A percentile compares a stretch with the other conserved stretches of the same genome.
Evolutionary conservation across 2,888 invertebrate species (phyloP).

Genomic region (Drosophila pseudotalamancana): DNA sequence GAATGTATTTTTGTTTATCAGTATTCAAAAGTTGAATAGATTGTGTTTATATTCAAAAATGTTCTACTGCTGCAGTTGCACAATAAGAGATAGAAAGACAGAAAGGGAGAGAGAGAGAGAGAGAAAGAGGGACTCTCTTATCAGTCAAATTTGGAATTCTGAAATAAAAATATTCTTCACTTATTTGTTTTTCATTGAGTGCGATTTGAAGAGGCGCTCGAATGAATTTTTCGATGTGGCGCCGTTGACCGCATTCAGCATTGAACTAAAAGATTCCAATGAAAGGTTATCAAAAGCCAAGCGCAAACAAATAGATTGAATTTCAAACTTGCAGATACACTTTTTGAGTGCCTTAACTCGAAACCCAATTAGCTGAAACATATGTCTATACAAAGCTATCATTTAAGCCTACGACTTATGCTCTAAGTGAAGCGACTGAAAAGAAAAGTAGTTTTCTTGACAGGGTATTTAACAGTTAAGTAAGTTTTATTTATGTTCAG

Average conservation of each 20-base stretch:
- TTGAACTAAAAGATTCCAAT: conserved; percentile 55
- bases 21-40: too few relatives aligned
- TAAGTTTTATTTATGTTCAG: too few relatives aligned
- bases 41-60: too few relatives aligned
- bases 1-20: too few relatives aligned
- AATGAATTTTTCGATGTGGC: conserved; percentile 23
- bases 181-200: conserved; percentile 6
- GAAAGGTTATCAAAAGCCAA: conserved; percentile 62
- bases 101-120: not conserved
- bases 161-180: not conserved
- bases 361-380: too few relatives aligned
- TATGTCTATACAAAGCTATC: too few relatives aligned
- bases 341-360: not conserved
- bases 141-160: not conserved
- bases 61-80: not conserved
- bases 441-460: too few relatives aligned
- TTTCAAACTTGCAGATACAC: conserved; percentile 23
- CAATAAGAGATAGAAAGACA: not conserved
- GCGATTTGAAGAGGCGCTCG: conserved; percentile 16
- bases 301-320: conserved; percentile 6
- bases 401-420: too few relatives aligned
- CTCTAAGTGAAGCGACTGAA: too few relatives aligned
- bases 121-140: not conserved
- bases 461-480: too few relatives aligned
- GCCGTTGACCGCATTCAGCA: conserved; percentile 64